These are phyloP conservation scores for Callyntrura guangdongensis DNA, from an alignment of 2,888 invertebrate species.

Conservation along the genomic window DNA sequence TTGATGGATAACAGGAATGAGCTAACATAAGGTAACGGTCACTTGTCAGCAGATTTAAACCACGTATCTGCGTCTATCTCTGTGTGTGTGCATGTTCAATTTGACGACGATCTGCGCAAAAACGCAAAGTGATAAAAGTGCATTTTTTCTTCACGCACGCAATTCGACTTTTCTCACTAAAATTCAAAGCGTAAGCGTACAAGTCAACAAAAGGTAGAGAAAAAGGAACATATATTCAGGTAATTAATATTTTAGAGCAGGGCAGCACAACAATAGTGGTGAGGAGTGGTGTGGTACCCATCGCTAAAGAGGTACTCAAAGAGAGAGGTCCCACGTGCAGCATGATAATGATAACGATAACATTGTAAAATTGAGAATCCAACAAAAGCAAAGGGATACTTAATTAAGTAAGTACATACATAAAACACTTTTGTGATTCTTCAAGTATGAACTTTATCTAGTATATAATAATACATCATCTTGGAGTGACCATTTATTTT, in stretches of 20 bases:
- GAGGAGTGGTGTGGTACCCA: too few relatives aligned
- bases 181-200: constrained; percentile 5
- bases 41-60: constrained; percentile 57
- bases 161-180: constrained; percentile 35
- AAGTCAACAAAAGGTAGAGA: neutral
- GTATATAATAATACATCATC: constrained; percentile 40
- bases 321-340: too few relatives aligned
- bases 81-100: neutral
- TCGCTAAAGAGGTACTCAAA: neutral
- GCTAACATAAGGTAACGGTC: constrained; percentile 44
- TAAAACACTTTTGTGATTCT: constrained; percentile 23
- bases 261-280: too few relatives aligned
- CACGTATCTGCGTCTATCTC: neutral
- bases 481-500: constrained; percentile 24
- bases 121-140: neutral
- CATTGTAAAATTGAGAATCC: neutral
- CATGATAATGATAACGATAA: too few relatives aligned
- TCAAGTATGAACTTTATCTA: constrained; percentile 57
- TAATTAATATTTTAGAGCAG: constrained; percentile 40
- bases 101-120: neutral
- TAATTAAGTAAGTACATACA: too few relatives aligned
- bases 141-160: constrained; percentile 31
- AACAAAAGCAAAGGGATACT: too few relatives aligned
- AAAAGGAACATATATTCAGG: neutral
- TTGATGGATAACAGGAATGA: constrained; percentile 29